phyloP scores from a whole-genome alignment of 2,888 invertebrate genomes.

The Cyrtodaria siliqua region DNA sequence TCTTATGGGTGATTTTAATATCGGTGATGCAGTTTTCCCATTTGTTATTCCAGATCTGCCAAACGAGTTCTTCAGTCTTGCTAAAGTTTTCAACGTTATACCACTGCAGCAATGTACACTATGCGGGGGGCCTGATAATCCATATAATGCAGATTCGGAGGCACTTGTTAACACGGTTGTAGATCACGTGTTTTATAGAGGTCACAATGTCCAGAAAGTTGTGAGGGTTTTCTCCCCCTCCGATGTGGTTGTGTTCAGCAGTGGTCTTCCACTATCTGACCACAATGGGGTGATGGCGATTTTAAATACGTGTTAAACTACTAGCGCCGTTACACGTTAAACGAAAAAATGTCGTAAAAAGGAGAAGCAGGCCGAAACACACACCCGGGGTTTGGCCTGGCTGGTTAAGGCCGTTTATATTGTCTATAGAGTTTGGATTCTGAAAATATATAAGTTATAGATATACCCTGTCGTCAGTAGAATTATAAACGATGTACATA shows the following conservation, averaged over 20 bases:
- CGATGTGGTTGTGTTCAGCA: constrained; percentile 8
- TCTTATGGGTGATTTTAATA: constrained; percentile 46
- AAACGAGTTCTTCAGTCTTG: constrained; percentile 23
- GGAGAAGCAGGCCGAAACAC: too few relatives aligned
- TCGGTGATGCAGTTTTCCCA: constrained; percentile 28
- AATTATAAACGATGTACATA: too few relatives aligned
- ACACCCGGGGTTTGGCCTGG: too few relatives aligned
- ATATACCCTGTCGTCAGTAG: too few relatives aligned
- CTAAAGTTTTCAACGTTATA: constrained; percentile 19
- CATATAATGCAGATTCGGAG: constrained; percentile 5
- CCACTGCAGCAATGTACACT: constrained; percentile 32
- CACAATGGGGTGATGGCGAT: constrained; percentile 45
- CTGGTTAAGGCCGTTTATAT: too few relatives aligned
- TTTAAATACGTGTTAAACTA: too few relatives aligned
- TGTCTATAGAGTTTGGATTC: too few relatives aligned
- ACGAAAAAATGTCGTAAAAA: too few relatives aligned
- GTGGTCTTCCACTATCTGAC: constrained; percentile 37
- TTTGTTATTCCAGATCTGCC: constrained; percentile 24
- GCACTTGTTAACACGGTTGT: constrained; percentile 18
- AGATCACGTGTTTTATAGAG: constrained; percentile 47
- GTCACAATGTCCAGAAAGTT: constrained; percentile 19
- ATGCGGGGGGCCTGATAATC: constrained; percentile 34
- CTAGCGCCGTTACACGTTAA: too few relatives aligned
- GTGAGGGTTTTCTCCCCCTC: constrained; percentile 27
- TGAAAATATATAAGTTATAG: too few relatives aligned